Evolutionary conservation across 2,113 vertebrate genomes (phyloP), one percentile per base, ranked within the genome.

Genomic region (Phasianus colchicus): DNA sequence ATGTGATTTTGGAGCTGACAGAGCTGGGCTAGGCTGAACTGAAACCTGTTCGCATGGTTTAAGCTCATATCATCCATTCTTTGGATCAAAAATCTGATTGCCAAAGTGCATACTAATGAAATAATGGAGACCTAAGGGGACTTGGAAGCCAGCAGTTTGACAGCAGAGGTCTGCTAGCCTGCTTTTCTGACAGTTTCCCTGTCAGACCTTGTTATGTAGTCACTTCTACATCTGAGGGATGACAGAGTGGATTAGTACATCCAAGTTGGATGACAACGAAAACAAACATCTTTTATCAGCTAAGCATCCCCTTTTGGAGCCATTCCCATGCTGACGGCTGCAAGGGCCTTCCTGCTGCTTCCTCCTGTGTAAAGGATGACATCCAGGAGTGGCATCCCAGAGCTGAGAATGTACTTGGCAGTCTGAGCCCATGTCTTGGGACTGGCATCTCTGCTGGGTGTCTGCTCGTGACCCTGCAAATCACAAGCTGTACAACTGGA

Each of bases 221-320:
- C 48, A 48, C 80, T 86, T 86, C 71, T 19, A 69, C 71, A 38
- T 83, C 81, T 88, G 74, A 90, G 50, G 42, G 73, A 83, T 93
- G 94, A 96, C 96, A 94, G 63, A 91, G 78, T 45, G 40, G 27
- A 95, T 97, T 95, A 96, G 47, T 9, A 45, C 64, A 36, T 50
- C 54, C 2, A 11, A 90, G 57, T 34, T 65, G 32, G 64, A 81
- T 4, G 2, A 50, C 0, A 0, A 13, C 45, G 75, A 82, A 83
- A 76, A 45, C 54, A 93, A 93, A 61, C 61, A 76, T 92, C 81
- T 92, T 92, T 76, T 78, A 92, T 89, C 89, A 96, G 87, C 32
- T 92, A 36, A 95, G 52, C 13, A 50, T 85, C 29, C 64, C 36
- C 27, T 60, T 69, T 67, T 71, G 78, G 74, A 94, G 40, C 32